phyloP scores from a whole-genome alignment of 2,888 invertebrate species.

The Chironomus riparius region DNA sequence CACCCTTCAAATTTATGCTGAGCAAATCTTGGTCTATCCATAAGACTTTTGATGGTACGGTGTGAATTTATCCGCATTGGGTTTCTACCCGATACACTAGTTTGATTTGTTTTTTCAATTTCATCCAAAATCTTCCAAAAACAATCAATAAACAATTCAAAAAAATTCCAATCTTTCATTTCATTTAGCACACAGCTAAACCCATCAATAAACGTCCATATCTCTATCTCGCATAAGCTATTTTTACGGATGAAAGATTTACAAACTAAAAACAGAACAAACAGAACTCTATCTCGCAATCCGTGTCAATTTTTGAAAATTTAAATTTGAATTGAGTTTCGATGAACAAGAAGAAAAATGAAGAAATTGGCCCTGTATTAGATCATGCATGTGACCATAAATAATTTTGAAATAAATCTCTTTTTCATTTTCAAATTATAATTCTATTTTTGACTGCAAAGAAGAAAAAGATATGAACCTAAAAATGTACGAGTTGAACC shows the following conservation, averaged over 20 bases:
- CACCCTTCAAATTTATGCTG: no score
- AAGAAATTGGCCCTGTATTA: background rate
- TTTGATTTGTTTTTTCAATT: background rate
- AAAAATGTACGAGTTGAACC: background rate
- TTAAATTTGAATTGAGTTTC: background rate
- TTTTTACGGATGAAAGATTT: slow-evolving; percentile 17
- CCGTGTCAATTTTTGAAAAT: background rate
- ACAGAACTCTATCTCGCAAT: no score
- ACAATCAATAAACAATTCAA: background rate
- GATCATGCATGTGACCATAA: slow-evolving; percentile 26
- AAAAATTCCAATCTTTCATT: background rate
- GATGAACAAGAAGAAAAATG: background rate
- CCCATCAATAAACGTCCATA: background rate
- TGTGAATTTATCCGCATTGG: no score
- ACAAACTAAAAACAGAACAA: background rate
- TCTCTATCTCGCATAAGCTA: background rate
- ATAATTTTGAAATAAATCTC: slow-evolving; percentile 26
- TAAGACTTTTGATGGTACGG: no score
- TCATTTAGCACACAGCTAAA: background rate
- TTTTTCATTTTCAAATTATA: background rate
- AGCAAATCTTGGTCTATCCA: no score
- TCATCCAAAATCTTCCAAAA: background rate
- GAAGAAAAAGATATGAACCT: background rate
- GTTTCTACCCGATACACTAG: no score
- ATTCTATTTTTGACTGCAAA: slow-evolving; percentile 2